These are phyloP conservation scores for Anseranas semipalmata DNA, from an alignment of 2,113 vertebrate genomes.

Conservation along the genomic window DNA sequence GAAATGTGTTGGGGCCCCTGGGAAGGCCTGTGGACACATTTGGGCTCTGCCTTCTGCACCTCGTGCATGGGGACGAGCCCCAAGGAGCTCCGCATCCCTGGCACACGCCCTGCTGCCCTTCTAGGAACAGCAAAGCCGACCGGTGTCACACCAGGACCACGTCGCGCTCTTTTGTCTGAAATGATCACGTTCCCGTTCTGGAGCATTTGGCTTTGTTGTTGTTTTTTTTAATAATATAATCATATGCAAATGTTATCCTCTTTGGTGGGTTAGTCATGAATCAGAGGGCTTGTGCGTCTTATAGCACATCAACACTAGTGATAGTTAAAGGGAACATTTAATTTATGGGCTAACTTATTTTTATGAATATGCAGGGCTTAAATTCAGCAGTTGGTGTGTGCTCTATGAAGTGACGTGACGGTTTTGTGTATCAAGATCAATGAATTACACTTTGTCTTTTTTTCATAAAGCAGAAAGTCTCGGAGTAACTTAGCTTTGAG, in stretches of 20 bases:
- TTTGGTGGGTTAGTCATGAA: constrained; percentile 73
- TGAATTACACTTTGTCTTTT: constrained; percentile 70
- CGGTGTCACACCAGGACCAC: neutral
- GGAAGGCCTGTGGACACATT: neutral
- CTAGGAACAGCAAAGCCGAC: neutral
- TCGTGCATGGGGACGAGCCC: neutral
- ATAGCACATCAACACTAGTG: constrained; percentile 69
- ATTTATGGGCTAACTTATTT: constrained; percentile 74
- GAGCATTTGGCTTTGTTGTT: constrained; percentile 72
- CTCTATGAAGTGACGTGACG: constrained; percentile 70
- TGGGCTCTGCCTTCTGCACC: neutral
- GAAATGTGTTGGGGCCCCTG: neutral
- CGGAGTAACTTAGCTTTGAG: constrained; percentile 29
- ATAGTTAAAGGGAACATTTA: constrained; percentile 72
- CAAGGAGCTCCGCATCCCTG: neutral
- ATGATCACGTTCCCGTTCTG: neutral
- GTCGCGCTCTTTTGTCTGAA: constrained; percentile 54
- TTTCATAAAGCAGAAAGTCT: constrained; percentile 49
- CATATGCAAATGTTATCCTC: constrained; percentile 73
- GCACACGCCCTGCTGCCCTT: neutral
- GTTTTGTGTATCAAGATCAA: constrained; percentile 72
- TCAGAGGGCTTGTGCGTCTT: constrained; percentile 70
- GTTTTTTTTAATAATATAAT: constrained; percentile 65
- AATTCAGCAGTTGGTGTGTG: constrained; percentile 73
- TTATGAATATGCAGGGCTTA: constrained; percentile 73